These are phyloP conservation scores for Otocyon megalotis DNA, from an alignment of 2,113 vertebrate species.

Conservation along the genomic window DNA sequence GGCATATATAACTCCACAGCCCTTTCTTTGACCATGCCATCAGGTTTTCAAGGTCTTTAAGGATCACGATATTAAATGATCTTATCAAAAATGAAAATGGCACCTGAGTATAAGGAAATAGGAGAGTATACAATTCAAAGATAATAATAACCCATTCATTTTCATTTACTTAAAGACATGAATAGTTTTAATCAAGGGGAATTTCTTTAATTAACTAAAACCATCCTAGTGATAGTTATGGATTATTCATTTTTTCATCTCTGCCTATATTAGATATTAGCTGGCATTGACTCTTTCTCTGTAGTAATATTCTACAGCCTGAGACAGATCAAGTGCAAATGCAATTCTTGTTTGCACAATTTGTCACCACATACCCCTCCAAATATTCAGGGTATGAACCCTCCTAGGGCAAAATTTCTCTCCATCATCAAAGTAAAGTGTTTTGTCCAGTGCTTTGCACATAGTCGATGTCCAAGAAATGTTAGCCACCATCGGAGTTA, in stretches of 20 bases:
- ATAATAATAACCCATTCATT: background rate
- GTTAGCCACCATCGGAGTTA: background rate
- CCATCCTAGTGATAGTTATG: background rate
- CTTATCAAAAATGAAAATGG: background rate
- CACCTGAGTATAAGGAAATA: background rate
- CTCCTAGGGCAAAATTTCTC: background rate
- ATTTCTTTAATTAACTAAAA: constrained; percentile 7
- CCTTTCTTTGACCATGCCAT: background rate
- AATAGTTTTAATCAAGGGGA: background rate
- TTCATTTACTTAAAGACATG: background rate
- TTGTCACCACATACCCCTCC: background rate
- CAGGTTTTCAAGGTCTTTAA: background rate
- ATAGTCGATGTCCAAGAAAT: background rate
- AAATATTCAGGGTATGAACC: background rate
- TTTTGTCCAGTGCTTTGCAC: background rate
- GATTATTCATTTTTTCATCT: constrained; percentile 13
- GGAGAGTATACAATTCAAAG: background rate
- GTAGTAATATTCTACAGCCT: background rate
- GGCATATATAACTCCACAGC: background rate
- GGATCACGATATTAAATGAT: background rate
- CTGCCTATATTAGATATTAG: background rate
- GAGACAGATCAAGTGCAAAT: background rate
- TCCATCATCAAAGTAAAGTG: background rate
- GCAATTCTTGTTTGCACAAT: constrained; percentile 21
- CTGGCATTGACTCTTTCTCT: background rate